Conservation (phyloP, 2,113 vertebrate genomes). For the Hemibagrus wyckioides region DNA sequence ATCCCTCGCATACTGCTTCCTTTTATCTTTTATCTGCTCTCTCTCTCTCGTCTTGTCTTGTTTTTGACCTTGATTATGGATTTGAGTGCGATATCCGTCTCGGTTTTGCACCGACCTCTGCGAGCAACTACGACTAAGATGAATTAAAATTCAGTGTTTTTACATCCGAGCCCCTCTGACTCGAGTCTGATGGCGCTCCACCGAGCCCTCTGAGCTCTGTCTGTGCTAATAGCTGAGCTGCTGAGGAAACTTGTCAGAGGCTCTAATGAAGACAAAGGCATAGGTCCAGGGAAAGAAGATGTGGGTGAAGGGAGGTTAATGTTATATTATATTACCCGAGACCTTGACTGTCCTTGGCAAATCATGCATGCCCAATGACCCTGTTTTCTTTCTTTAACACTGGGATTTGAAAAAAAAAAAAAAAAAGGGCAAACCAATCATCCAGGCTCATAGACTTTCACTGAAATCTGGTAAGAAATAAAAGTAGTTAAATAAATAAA, state of each 20-base stretch:
- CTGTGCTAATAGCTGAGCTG: conserved; percentile 54
- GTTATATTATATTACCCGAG: conserved; percentile 59
- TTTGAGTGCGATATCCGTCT: neutral
- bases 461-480: neutral
- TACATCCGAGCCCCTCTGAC: neutral
- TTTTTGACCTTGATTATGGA: conserved; percentile 11
- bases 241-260: conserved; percentile 61
- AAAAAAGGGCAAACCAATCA: conserved; percentile 29
- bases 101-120: neutral
- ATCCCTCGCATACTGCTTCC: neutral
- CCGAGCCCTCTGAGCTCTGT: conserved; percentile 11
- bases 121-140: neutral
- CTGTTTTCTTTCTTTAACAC: conserved; percentile 11
- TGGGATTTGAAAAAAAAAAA: conserved; percentile 14
- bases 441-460: conserved; percentile 1
- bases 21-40: neutral
- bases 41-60: neutral
- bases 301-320: conserved; percentile 60
- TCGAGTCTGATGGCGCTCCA: conserved; percentile 17
- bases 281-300: conserved; percentile 53
- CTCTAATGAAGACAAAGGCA: conserved; percentile 70
- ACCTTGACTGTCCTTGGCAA: conserved; percentile 66
- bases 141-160: neutral
- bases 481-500: no score
- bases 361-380: conserved; percentile 37